Evolutionary conservation across 2,797 vertebrate genomes (phyloP), one percentile per base, ranked within the genome.

Genomic region (Otolemur crassicaudatus): DNA sequence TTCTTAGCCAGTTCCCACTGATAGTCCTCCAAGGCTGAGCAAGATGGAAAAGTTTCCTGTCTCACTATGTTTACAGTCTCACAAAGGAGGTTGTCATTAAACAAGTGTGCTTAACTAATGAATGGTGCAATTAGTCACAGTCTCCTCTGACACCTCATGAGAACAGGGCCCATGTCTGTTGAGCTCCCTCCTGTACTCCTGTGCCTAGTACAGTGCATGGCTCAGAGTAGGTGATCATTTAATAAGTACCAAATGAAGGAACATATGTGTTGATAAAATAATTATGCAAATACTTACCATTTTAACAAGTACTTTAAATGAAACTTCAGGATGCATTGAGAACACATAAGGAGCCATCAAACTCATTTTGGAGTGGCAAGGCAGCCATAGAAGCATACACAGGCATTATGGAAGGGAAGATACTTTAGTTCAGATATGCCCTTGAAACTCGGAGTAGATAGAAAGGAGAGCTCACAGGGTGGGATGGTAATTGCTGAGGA

Each of bases 111-210:
- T 20, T 77, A 60, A 65, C 10, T 72, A 77, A 72, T 72, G 31
- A 92, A 37, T 61, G 58, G 31, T 81, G 34, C 31, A 58, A 10
- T 93, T 65, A 46, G 25, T 91, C 27, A 58, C 27, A 49, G n/a
- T 91, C 17, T 96, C 60, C 29, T 93, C n/a, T 85, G 72, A 88
- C 81, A 31, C 61, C 40, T 95, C 65, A 23, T 46, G 37, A 89
- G 31, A 77, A n/a, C 12, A 73, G 49, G 80, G 53, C n/a, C 65
- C 60, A 65, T 16, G 27, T 84, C 56, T 76, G 4, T 79, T 29
- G 34, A 70, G 29, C 49, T 60, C 31, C 37, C 58, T 83, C 20
- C n/a, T 43, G 17, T 49, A 76, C 8, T n/a, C n/a, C 43, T 69
- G 10, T 40, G n/a, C 46, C 46, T 17, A 83, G 34, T 17, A 11